Percentiles rank a stretch among this genome's conserved stretches.
These are phyloP conservation scores for Labeo catla DNA, from an alignment of 2,113 vertebrate species.

Conservation along the genomic window DNA sequence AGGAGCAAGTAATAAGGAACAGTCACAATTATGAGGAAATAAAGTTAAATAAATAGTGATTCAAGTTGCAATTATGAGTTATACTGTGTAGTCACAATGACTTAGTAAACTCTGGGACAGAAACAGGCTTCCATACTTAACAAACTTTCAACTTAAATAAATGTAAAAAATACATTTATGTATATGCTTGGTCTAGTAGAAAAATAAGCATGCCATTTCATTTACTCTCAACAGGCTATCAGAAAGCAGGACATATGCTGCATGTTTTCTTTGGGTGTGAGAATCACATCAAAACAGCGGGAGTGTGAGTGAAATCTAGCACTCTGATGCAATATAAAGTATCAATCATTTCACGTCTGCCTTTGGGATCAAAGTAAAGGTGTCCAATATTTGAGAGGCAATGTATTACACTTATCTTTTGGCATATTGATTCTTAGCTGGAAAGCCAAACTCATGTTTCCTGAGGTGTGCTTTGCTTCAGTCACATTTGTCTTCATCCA, in stretches of 20 bases:
- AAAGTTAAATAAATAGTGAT: background rate
- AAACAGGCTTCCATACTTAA: background rate
- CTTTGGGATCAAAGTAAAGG: slow-evolving; percentile 55
- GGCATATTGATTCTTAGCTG: slow-evolving; percentile 73
- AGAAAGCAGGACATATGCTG: slow-evolving; percentile 22
- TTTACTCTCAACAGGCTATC: background rate
- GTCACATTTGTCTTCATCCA: slow-evolving; percentile 62
- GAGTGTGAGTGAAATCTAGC: slow-evolving; percentile 16
- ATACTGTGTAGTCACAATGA: background rate
- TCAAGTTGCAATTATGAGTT: background rate
- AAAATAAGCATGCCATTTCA: background rate
- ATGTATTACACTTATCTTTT: slow-evolving; percentile 74
- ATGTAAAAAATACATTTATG: background rate
- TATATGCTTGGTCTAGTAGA: slow-evolving; percentile 7
- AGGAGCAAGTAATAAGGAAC: background rate
- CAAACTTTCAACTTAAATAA: background rate
- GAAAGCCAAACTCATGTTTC: slow-evolving; percentile 59
- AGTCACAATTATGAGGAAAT: background rate
- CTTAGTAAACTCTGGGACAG: too few species aligned
- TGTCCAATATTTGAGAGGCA: slow-evolving; percentile 55
- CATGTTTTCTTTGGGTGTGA: background rate
- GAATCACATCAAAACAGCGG: slow-evolving; percentile 8
- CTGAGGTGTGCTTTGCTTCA: slow-evolving; percentile 42
- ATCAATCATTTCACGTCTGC: slow-evolving; percentile 47
- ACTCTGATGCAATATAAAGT: slow-evolving; percentile 29